Evolutionary conservation across 2,888 invertebrate genomes (phyloP).

Genomic region (Cosmopolites sordidus): DNA sequence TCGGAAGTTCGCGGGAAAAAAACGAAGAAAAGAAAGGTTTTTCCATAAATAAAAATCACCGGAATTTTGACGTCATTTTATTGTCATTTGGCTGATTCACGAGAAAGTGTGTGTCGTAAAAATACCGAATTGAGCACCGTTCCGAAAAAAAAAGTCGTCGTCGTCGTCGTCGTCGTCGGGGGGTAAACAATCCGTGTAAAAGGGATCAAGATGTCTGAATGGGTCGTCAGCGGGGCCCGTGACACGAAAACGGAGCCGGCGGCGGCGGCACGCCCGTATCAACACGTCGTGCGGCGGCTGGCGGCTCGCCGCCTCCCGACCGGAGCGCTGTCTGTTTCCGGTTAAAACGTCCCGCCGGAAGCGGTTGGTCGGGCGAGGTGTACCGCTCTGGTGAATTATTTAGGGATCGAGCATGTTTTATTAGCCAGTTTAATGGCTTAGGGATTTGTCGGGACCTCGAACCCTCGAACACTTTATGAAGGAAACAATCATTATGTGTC

Average conservation of each 20-base stretch:
- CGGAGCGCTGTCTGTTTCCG: conserved; percentile 3
- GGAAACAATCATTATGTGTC: too few relatives aligned
- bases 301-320: conserved; percentile 5
- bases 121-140: too few relatives aligned
- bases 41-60: too few relatives aligned
- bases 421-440: background rate
- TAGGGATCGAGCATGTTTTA: background rate
- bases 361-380: background rate
- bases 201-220: conserved; percentile 12
- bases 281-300: conserved; percentile 8
- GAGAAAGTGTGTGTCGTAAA: too few relatives aligned
- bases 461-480: too few relatives aligned
- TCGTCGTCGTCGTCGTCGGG: background rate
- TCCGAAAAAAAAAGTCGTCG: too few relatives aligned
- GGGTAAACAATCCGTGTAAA: conserved; percentile 10
- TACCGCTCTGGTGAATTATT: conserved; percentile 1
- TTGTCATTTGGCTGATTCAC: too few relatives aligned
- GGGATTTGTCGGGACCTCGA: background rate
- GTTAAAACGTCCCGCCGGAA: conserved; percentile 5
- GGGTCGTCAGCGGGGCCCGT: conserved; percentile 7
- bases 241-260: conserved; percentile 13
- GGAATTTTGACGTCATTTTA: too few relatives aligned
- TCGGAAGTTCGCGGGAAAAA: too few relatives aligned
- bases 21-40: too few relatives aligned
- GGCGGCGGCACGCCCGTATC: conserved; percentile 7